These are phyloP conservation scores for Frieseomelitta varia DNA, from an alignment of 1,140 invertebrate genomes.

Conservation along the genomic window DNA sequence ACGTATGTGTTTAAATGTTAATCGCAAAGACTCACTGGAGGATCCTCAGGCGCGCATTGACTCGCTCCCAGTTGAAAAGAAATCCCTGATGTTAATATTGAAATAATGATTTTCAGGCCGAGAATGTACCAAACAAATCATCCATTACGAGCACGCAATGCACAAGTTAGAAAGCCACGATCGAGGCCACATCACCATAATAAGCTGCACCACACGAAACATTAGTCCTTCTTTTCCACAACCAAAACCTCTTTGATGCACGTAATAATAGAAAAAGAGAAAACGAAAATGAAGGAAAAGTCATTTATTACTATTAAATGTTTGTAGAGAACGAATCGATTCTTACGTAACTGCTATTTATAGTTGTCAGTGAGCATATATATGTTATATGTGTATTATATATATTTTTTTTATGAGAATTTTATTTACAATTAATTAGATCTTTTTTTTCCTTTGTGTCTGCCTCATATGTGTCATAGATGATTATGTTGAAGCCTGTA, in stretches of 20 bases:
- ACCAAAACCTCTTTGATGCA: slow-evolving; percentile 61
- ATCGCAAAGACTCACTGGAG: not conserved
- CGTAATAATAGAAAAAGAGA: slow-evolving; percentile 34
- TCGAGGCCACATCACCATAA: slow-evolving; percentile 76
- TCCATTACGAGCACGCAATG: slow-evolving; percentile 71
- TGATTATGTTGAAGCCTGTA: slow-evolving; percentile 43
- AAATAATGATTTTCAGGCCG: slow-evolving; percentile 77
- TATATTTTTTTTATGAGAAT: slow-evolving; percentile 52
- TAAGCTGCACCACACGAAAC: slow-evolving; percentile 76
- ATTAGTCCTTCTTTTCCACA: slow-evolving; percentile 68
- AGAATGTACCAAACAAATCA: slow-evolving; percentile 73
- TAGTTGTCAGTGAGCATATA: slow-evolving; percentile 49
- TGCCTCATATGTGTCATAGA: slow-evolving; percentile 43
- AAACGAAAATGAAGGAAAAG: not conserved
- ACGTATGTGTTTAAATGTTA: not conserved
- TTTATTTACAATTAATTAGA: slow-evolving; percentile 47
- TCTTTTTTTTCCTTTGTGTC: slow-evolving; percentile 19
- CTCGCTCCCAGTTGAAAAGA: too few relatives aligned
- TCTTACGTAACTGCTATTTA: slow-evolving; percentile 46
- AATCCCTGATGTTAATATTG: slow-evolving; percentile 50
- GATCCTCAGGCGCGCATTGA: not conserved
- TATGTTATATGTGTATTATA: slow-evolving; percentile 38
- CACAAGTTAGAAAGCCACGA: slow-evolving; percentile 74
- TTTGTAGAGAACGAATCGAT: slow-evolving; percentile 43
- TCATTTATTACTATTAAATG: slow-evolving; percentile 26